Percentiles rank a stretch among this genome's conserved stretches.
phyloP scores from a whole-genome alignment of 2,113 vertebrate genomes.

The Malurus alboscapulatus region DNA sequence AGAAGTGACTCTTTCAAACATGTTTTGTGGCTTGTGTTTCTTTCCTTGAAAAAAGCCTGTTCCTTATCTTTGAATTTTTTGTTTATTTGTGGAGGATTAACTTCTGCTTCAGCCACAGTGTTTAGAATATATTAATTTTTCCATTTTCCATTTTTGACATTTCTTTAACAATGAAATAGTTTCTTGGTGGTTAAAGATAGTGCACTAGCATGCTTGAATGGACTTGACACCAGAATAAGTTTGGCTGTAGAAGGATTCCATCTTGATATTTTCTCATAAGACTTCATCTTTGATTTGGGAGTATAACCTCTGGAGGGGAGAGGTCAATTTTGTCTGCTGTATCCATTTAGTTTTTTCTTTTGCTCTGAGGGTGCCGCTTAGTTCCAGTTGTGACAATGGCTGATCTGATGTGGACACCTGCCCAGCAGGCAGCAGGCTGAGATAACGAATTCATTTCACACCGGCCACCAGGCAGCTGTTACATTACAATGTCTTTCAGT shows the following conservation, averaged over 20 bases:
- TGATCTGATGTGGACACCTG: slow-evolving; percentile 32
- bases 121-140: neutral
- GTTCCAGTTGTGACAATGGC: neutral
- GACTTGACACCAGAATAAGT: neutral
- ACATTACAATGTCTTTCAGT: slow-evolving; percentile 41
- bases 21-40: neutral
- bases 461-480: slow-evolving; percentile 36
- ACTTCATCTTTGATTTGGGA: neutral
- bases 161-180: neutral
- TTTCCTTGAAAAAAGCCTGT: neutral
- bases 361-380: neutral
- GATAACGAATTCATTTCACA: slow-evolving; percentile 48
- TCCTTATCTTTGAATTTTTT: neutral
- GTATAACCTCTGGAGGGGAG: neutral
- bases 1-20: neutral
- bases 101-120: neutral
- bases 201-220: neutral
- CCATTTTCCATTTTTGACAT: neutral
- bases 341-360: neutral
- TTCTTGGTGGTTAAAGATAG: neutral
- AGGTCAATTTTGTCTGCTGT: neutral
- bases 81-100: neutral
- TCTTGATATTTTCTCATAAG: neutral
- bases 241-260: neutral
- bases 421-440: slow-evolving; percentile 21